These are phyloP conservation scores for Corythaeola cristata DNA, from an alignment of 2,113 vertebrate genomes.

Conservation along the genomic window DNA sequence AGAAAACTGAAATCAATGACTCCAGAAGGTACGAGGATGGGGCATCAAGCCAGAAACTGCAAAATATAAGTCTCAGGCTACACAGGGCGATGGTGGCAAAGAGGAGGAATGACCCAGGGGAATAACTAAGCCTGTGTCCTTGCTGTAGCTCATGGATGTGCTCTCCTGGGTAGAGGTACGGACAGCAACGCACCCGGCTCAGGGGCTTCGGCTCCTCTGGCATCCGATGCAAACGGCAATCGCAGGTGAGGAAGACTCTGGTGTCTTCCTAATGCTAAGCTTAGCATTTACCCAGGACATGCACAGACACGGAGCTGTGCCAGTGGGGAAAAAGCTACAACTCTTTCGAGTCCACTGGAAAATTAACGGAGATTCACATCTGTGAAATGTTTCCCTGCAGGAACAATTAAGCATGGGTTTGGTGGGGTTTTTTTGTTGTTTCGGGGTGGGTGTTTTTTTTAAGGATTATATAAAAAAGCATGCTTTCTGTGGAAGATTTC, in stretches of 20 bases:
- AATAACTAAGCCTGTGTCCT: not conserved
- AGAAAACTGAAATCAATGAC: not conserved
- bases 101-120: not conserved
- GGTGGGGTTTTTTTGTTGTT: fast-evolving
- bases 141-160: not conserved
- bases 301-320: not conserved
- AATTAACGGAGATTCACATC: not conserved
- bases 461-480: not conserved
- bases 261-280: not conserved
- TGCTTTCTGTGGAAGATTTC: not conserved
- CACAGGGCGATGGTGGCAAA: not conserved
- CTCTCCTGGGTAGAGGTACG: not conserved
- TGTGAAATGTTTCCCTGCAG: not conserved
- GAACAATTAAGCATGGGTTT: not conserved
- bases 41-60: not conserved
- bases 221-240: not conserved
- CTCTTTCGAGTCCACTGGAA: not conserved
- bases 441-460: not conserved
- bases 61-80: not conserved
- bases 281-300: not conserved
- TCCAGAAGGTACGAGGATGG: not conserved
- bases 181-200: not conserved
- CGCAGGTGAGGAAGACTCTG: not conserved
- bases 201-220: not conserved
- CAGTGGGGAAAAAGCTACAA: not conserved